These are phyloP conservation scores for Cheiracanthium punctorium DNA, from an alignment of 2,888 invertebrate species.

Conservation along the genomic window DNA sequence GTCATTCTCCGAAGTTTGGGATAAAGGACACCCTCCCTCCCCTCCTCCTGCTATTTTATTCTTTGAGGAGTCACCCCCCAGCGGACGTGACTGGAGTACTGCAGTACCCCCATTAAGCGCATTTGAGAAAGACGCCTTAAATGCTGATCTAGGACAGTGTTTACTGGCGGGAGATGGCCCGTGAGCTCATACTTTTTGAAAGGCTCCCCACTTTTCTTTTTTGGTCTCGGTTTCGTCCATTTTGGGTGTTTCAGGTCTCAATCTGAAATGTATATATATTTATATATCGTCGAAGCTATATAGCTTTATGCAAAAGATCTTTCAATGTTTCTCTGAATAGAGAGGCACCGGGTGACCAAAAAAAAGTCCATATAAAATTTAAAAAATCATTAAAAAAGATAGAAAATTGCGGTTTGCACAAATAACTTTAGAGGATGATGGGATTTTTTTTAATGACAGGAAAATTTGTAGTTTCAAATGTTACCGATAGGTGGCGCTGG, in stretches of 20 bases:
- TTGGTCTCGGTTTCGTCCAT: neutral
- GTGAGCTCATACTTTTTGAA: slow-evolving; percentile 37
- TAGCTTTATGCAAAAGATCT: too few species aligned
- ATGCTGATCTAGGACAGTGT: slow-evolving; percentile 42
- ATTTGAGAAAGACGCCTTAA: slow-evolving; percentile 52
- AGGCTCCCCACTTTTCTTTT: slow-evolving; percentile 16
- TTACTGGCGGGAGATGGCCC: slow-evolving; percentile 27
- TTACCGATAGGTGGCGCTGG: too few species aligned
- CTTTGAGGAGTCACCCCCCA: slow-evolving; percentile 28
- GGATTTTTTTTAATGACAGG: too few species aligned
- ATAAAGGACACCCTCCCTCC: slow-evolving; percentile 24
- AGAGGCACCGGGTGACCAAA: too few species aligned
- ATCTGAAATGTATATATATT: neutral
- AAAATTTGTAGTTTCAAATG: too few species aligned
- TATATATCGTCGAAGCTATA: too few species aligned
- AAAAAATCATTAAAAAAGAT: too few species aligned
- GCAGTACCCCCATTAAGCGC: slow-evolving; percentile 29
- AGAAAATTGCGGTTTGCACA: too few species aligned
- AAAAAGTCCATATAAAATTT: too few species aligned
- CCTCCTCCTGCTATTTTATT: too few species aligned
- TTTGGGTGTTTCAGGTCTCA: neutral
- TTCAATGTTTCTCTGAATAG: too few species aligned
- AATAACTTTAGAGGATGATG: too few species aligned
- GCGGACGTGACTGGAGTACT: slow-evolving; percentile 49
- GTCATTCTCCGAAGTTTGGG: slow-evolving; percentile 45